Base-by-base conservation (phyloP, 2,888 invertebrate species). In the Polymixis flavicincta region DNA sequence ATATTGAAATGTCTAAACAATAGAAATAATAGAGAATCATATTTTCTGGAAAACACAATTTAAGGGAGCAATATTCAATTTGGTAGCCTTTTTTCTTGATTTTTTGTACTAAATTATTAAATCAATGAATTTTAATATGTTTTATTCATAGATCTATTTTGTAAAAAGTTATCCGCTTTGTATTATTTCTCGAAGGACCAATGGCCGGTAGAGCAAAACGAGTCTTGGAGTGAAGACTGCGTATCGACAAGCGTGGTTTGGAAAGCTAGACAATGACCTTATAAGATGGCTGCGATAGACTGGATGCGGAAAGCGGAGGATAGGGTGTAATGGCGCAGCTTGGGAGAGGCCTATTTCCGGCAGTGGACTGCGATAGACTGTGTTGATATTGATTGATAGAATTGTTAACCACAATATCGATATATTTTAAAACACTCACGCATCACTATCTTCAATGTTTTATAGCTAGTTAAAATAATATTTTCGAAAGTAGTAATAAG, bases 401-500 rank as follows among this genome's bases (percentile, higher is more conserved):
- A 22, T 59, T 48, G 25, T 9, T 2, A 9, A 19, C n/a, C 52
- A 52, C 4, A 13, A 25, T 59, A 68, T 84, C 84, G 82, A 82
- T 69, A 82, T 69, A 70, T 19, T 19, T n/a, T 22, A 4, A 13
- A n/a, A 0, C 5, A 19, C 6, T 25, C 37, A 37, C 37, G 66
- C 75, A 64, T 64, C 76, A 76, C 75, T 78, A 79, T 28, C 5
- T 37, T 19, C 13, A 64, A 66, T 28, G 25, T 70, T 63, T 71
- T 71, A 52, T 60, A 66, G 52, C 69, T 66, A 66, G 69, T 64
- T 57, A 73, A 66, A 78, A 65, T 76, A 74, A 63, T 55, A 77
- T 82, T 80, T 83, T 73, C 70, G 82, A 85, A 83, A 83, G 73
- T 75, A 71, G 63, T 75, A 75, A 80, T 65, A 64, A 63, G 64